Percentiles rank a stretch among this genome's conserved stretches.
phyloP scores from a whole-genome alignment of 2,797 vertebrate genomes.

The Gymnothorax javanicus region DNA sequence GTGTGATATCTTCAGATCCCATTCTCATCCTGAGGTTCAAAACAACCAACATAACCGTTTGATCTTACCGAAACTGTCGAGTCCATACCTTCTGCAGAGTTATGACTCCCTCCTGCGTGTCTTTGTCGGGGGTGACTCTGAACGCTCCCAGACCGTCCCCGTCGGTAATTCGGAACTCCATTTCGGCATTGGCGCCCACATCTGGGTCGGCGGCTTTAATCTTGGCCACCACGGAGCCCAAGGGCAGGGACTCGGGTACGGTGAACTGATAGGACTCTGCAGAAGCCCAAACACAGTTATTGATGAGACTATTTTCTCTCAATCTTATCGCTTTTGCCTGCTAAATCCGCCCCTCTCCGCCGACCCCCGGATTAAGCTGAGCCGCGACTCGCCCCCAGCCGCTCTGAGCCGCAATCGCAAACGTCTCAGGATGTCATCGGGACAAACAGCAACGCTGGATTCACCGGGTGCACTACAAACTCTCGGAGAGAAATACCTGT shows the following conservation, averaged over 20 bases:
- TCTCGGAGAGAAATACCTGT: neutral
- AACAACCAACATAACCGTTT: neutral
- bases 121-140: slow-evolving; percentile 82
- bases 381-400: neutral
- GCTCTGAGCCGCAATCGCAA: neutral
- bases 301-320: slow-evolving; percentile 54
- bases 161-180: slow-evolving; percentile 90
- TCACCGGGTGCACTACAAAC: neutral
- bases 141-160: slow-evolving; percentile 84
- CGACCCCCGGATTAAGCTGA: neutral
- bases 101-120: slow-evolving; percentile 87
- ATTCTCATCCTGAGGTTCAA: neutral
- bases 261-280: slow-evolving; percentile 88
- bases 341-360: neutral
- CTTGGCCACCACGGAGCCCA: slow-evolving; percentile 82
- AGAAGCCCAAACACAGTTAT: slow-evolving; percentile 46
- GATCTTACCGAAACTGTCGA: neutral
- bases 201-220: slow-evolving; percentile 89
- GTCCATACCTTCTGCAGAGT: slow-evolving; percentile 81
- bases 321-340: slow-evolving; percentile 49
- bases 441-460: no score
- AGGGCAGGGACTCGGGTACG: slow-evolving; percentile 80
- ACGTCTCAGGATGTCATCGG: neutral
- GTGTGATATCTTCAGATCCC: neutral
- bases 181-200: slow-evolving; percentile 84